Conservation (phyloP, 2,113 vertebrate genomes). For the Percopsis transmontana region DNA sequence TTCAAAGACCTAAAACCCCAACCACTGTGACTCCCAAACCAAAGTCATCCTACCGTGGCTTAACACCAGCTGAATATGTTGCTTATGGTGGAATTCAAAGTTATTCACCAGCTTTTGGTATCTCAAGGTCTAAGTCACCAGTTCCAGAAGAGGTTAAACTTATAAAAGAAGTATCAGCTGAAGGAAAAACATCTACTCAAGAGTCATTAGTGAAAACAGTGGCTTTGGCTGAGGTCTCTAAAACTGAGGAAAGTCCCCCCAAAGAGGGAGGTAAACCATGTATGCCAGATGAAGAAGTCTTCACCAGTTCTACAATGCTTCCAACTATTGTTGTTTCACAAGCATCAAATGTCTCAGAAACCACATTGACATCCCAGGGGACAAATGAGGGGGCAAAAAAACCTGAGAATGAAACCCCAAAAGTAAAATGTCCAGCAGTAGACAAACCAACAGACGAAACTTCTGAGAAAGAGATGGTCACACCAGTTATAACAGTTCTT, state of each 20-base stretch:
- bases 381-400: slow-evolving; percentile 10
- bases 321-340: slow-evolving; percentile 58
- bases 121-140: slow-evolving; percentile 30
- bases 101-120: slow-evolving; percentile 66
- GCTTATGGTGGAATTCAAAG: slow-evolving; percentile 77
- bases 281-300: slow-evolving; percentile 13
- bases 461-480: slow-evolving; percentile 32
- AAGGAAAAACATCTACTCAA: slow-evolving; percentile 25
- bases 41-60: slow-evolving; percentile 72
- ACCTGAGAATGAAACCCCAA: slow-evolving; percentile 42
- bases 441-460: slow-evolving; percentile 14
- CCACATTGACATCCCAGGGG: slow-evolving; percentile 21
- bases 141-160: slow-evolving; percentile 43
- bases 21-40: slow-evolving; percentile 54
- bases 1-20: slow-evolving; percentile 72
- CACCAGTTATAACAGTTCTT: slow-evolving; percentile 28
- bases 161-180: slow-evolving; percentile 28
- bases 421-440: slow-evolving; percentile 37
- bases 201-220: slow-evolving; percentile 23
- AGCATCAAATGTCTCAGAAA: slow-evolving; percentile 39
- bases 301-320: slow-evolving; percentile 12
- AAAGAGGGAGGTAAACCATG: slow-evolving; percentile 23
- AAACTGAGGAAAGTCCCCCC: slow-evolving; percentile 30
- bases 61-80: slow-evolving; percentile 76
- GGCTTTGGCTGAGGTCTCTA: slow-evolving; percentile 6